These are phyloP conservation scores for Turnix velox DNA, from an alignment of 2,113 vertebrate genomes.

Conservation along the genomic window DNA sequence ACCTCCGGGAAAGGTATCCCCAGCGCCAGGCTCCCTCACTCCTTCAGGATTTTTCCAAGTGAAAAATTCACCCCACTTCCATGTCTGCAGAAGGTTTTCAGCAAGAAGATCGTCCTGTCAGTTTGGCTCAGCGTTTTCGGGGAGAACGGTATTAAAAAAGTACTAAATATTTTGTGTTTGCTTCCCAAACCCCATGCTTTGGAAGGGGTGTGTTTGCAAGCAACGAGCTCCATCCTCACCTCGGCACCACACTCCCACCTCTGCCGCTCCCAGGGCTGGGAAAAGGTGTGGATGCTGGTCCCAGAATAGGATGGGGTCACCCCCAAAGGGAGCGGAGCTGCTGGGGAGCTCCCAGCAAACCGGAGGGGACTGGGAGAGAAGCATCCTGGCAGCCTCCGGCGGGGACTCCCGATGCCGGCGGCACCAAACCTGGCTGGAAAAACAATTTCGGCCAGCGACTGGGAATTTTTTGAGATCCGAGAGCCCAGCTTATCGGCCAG, in stretches of 20 bases:
- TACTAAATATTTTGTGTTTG: not conserved
- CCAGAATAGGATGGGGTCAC: not conserved
- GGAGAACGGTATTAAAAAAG: fast-evolving
- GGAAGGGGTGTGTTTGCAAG: not conserved
- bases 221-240: not conserved
- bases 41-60: not conserved
- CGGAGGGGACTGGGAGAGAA: not conserved
- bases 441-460: not conserved
- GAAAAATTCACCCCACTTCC: not conserved
- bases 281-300: fast-evolving
- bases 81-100: not conserved
- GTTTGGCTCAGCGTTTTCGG: not conserved
- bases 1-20: not conserved
- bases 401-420: not conserved
- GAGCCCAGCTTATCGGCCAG: not conserved
- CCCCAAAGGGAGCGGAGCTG: not conserved
- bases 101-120: not conserved
- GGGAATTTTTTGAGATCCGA: not conserved
- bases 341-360: not conserved
- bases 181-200: fast-evolving
- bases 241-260: not conserved
- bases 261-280: fast-evolving
- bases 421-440: not conserved
- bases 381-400: fast-evolving
- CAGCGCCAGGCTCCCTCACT: fast-evolving